These are phyloP conservation scores for Poecilia velifera DNA, from an alignment of 2,797 vertebrate genomes.

Conservation along the genomic window DNA sequence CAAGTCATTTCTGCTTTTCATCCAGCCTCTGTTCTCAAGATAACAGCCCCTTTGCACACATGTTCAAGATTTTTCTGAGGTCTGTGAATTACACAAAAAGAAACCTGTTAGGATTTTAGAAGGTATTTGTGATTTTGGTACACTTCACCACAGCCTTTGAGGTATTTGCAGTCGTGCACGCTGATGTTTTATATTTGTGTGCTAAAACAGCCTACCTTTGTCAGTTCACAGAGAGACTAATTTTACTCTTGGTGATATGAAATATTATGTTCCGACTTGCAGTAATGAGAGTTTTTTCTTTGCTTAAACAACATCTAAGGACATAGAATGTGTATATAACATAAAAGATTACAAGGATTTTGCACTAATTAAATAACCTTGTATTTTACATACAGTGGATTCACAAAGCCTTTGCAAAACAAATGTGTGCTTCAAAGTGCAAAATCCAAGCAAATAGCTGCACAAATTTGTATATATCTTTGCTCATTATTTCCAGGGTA, in stretches of 20 bases:
- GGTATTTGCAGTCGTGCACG: neutral
- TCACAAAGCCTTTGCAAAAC: neutral
- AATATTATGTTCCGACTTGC: neutral
- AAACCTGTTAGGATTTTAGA: neutral
- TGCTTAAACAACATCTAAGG: neutral
- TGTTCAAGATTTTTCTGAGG: slow-evolving; percentile 1
- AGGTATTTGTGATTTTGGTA: slow-evolving; percentile 2
- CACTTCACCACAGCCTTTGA: neutral
- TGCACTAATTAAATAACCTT: neutral
- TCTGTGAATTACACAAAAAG: slow-evolving; percentile 1
- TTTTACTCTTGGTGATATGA: neutral
- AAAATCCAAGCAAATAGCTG: neutral
- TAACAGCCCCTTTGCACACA: neutral
- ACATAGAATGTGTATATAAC: neutral
- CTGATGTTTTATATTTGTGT: neutral
- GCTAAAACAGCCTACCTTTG: neutral
- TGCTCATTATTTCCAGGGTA: neutral
- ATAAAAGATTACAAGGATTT: neutral
- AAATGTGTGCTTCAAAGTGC: neutral
- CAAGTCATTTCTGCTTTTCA: slow-evolving; percentile 1
- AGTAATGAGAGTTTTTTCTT: neutral
- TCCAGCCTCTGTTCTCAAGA: neutral
- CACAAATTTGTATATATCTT: neutral
- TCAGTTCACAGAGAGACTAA: neutral
- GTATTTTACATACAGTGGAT: neutral